phyloP scores from a whole-genome alignment of 2,888 invertebrate genomes.

The Dasypolia templi region DNA sequence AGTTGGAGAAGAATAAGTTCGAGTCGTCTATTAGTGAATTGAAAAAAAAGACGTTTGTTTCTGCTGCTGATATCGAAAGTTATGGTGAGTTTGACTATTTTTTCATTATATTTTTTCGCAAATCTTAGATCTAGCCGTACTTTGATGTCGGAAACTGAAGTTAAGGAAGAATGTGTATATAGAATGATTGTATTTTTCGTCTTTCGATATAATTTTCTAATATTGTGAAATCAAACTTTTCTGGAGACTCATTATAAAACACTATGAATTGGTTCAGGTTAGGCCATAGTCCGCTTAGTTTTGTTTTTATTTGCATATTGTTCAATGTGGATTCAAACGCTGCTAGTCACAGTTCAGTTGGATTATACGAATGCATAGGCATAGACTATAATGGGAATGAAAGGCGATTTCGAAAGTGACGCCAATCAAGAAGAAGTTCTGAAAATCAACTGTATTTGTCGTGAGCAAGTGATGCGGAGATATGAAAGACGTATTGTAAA shows the following conservation, averaged over 20 bases:
- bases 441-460: background rate
- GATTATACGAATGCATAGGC: too few relatives aligned
- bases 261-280: background rate
- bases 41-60: slow-evolving; percentile 84
- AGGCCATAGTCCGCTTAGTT: slow-evolving; percentile 5
- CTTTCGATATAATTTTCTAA: background rate
- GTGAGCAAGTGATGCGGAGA: too few relatives aligned
- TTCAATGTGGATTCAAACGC: background rate
- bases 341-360: background rate
- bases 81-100: slow-evolving; percentile 79
- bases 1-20: slow-evolving; percentile 82
- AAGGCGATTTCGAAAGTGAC: background rate
- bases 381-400: background rate
- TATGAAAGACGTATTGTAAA: background rate
- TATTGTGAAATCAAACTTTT: background rate
- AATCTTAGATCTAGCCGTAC: background rate
- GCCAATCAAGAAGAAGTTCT: background rate
- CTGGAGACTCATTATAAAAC: slow-evolving; percentile 3
- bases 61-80: slow-evolving; percentile 81
- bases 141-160: background rate
- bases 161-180: background rate
- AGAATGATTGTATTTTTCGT: background rate
- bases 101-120: background rate
- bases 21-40: slow-evolving; percentile 86
- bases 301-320: slow-evolving; percentile 20